Evolutionary conservation across 23 tunicate genomes (phyloP), one percentile per base, ranked within the genome.

Genomic region (Trididemnum miniatum): DNA sequence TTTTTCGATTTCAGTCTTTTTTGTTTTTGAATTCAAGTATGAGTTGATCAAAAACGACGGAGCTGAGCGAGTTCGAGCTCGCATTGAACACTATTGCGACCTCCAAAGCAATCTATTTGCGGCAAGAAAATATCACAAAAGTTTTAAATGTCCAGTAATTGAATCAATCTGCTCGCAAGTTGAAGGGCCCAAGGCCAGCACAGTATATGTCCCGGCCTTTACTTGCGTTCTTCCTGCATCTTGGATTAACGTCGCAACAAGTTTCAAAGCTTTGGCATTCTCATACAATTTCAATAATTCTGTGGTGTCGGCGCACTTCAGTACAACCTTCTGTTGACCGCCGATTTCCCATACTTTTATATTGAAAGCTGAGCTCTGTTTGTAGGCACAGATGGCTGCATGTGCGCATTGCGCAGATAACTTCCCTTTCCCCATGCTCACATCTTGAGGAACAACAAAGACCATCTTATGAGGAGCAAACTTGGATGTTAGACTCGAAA

Each of bases 211-310:
- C 1, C 98, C 98, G 29, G 87, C 34, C 31, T 51, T 57, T 18
- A 93, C 62, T 37, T 88, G 89, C n/a, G 94, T 93, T 34, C 91
- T 77, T 37, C 96, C 96, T 0, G 96, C 96, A 65, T 93, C 98
- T 44, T 59, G 60, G 20, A 93, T 67, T 9, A 84, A 39, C 35
- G 65, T 50, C 5, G 81, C 64, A 30, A 69, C 39, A 9, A 92
- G 31, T n/a, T 59, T 76, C 12, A 71, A 44, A 18, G 51, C 51
- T 62, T 49, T 65, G 0, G 97, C 92, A 31, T 78, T 79, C 0
- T 67, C 51, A 12, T 31, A 38, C 35, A 92, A 81, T 20, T 71
- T 66, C 15, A 51, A 22, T 37, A 92, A 76, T 77, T 87, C 85
- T 7, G 52, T 77, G 59, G 82, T 85, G 0, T 59, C 65, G 0